A percentile compares a stretch with the other conserved stretches of the same genome.
phyloP scores from a whole-genome alignment of 1,140 invertebrate genomes.

The Heliothis subflexa region DNA sequence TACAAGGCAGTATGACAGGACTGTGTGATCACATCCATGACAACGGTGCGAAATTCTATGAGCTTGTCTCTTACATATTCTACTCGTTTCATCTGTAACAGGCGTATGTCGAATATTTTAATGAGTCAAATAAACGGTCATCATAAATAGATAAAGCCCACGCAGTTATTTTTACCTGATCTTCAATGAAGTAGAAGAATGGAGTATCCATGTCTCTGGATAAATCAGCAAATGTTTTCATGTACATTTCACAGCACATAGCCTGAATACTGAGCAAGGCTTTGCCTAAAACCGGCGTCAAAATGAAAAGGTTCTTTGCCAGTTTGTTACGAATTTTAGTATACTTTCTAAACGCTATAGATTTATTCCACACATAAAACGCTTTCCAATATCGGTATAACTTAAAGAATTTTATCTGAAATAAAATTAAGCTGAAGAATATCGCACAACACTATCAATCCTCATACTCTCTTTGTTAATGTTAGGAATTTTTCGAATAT shows the following conservation, averaged over 20 bases:
- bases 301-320: constrained; percentile 90
- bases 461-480: neutral
- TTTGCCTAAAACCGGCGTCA: constrained; percentile 90
- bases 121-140: neutral
- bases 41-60: constrained; percentile 87
- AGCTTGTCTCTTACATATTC: constrained; percentile 86
- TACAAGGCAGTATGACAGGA: constrained; percentile 91
- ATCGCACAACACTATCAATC: no score
- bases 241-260: constrained; percentile 89
- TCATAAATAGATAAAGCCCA: neutral
- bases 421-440: constrained; percentile 10
- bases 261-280: constrained; percentile 90
- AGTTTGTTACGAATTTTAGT: constrained; percentile 87
- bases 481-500: neutral
- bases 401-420: constrained; percentile 90
- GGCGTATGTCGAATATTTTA: no score
- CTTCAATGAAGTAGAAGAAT: constrained; percentile 89
- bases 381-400: constrained; percentile 93
- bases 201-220: constrained; percentile 86
- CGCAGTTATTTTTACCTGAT: constrained; percentile 79
- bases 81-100: constrained; percentile 84
- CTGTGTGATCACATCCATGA: constrained; percentile 88
- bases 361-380: constrained; percentile 93
- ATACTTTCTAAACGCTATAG: constrained; percentile 90
- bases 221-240: constrained; percentile 88